phyloP scores from a whole-genome alignment of 2,113 vertebrate genomes.

The Nymphicus hollandicus region DNA sequence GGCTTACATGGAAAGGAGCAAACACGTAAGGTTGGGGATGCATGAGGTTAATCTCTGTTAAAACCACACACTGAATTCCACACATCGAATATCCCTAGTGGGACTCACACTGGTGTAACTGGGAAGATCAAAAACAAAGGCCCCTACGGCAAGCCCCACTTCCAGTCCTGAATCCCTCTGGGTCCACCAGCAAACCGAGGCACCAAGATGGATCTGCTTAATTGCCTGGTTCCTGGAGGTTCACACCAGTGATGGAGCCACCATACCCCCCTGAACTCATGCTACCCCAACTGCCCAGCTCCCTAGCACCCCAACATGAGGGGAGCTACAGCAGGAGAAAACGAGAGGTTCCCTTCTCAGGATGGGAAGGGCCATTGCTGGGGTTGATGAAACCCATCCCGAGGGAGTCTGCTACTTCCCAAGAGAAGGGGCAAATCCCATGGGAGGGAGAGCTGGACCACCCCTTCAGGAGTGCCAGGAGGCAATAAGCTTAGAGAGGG shows the following conservation, averaged over 20 bases:
- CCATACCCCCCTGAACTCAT: not conserved
- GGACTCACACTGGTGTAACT: not conserved
- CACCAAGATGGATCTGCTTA: fast-evolving
- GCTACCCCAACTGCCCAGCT: not conserved
- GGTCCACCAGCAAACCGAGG: not conserved
- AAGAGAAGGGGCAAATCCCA: not conserved
- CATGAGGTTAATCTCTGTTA: not conserved
- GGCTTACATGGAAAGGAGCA: fast-evolving
- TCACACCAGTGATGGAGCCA: not conserved
- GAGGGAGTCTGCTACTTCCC: not conserved
- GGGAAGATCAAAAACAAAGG: not conserved
- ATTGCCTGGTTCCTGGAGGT: not conserved
- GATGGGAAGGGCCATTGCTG: not conserved
- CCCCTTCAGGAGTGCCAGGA: not conserved
- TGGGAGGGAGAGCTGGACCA: not conserved
- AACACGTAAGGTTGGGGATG: fast-evolving
- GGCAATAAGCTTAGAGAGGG: not conserved
- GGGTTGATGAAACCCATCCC: not conserved
- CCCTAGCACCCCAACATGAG: not conserved
- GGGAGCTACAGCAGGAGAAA: not conserved
- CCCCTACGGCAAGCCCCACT: not conserved
- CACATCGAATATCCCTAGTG: not conserved
- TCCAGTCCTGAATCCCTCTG: not conserved
- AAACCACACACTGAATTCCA: not conserved
- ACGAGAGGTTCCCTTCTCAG: not conserved